Conservation (phyloP, 1,140 invertebrate species). For the Euwallacea similis region DNA sequence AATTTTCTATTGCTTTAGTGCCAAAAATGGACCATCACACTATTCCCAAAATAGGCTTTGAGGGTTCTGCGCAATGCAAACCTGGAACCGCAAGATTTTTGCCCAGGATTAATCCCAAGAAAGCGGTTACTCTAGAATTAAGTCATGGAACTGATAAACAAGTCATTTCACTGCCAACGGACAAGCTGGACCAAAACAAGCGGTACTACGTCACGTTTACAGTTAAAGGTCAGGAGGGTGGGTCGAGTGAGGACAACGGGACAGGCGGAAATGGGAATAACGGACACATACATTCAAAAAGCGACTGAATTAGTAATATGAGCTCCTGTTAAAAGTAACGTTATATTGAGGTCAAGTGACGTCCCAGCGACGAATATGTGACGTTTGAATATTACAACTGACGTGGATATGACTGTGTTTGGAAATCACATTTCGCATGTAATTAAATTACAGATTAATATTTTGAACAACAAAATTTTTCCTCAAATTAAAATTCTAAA, state of each 20-base stretch:
- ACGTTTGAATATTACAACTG: too few relatives aligned
- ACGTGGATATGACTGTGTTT: too few relatives aligned
- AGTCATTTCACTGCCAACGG: constrained; percentile 80
- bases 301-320: constrained; percentile 39
- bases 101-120: constrained; percentile 62
- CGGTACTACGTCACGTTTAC: constrained; percentile 89
- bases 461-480: too few relatives aligned
- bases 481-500: too few relatives aligned
- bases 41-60: constrained; percentile 67
- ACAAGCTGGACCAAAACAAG: constrained; percentile 82
- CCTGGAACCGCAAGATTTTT: constrained; percentile 56
- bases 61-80: constrained; percentile 52
- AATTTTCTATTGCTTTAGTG: constrained; percentile 57
- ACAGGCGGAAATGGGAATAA: constrained; percentile 17
- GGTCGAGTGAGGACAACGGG: constrained; percentile 35
- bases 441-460: too few relatives aligned
- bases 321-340: too few relatives aligned
- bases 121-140: constrained; percentile 71
- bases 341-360: too few relatives aligned
- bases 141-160: constrained; percentile 80
- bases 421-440: too few relatives aligned
- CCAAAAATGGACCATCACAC: constrained; percentile 73
- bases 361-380: too few relatives aligned
- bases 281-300: constrained; percentile 51
- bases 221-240: constrained; percentile 64